A percentile compares a stretch with the other conserved stretches of the same genome.
These are phyloP conservation scores for Notodonta dromedarius DNA, from an alignment of 2,888 invertebrate species.

Conservation along the genomic window DNA sequence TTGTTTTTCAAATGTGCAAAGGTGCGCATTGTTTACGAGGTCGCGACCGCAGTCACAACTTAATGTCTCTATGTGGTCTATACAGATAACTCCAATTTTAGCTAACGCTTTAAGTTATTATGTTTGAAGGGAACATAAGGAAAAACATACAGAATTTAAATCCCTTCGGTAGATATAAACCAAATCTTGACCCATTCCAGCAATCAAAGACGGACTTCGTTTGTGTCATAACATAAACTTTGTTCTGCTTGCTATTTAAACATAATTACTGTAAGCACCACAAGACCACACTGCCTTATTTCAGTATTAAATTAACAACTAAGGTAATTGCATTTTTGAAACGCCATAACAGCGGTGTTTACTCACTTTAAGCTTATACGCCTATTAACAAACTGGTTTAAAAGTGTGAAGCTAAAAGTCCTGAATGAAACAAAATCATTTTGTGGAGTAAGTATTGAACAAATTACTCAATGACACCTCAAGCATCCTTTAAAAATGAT, in stretches of 20 bases:
- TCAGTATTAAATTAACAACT: slow-evolving; percentile 23
- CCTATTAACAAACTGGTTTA: slow-evolving; percentile 8
- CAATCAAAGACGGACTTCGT: neutral
- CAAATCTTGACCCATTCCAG: too few relatives aligned
- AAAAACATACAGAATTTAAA: too few relatives aligned
- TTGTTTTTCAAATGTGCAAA: slow-evolving; percentile 56
- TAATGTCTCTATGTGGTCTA: slow-evolving; percentile 60
- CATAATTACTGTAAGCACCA: slow-evolving; percentile 3
- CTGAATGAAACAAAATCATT: too few relatives aligned
- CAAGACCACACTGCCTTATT: slow-evolving; percentile 39
- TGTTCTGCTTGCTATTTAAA: too few relatives aligned
- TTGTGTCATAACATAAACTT: neutral
- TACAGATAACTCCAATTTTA: slow-evolving; percentile 45
- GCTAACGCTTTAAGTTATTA: slow-evolving; percentile 24
- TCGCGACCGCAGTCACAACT: slow-evolving; percentile 47
- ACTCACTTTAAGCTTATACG: slow-evolving; percentile 14
- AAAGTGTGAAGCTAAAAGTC: too few relatives aligned
- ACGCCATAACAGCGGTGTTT: slow-evolving; percentile 11
- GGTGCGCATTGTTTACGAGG: slow-evolving; percentile 60
- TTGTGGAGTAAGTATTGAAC: too few relatives aligned
- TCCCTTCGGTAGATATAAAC: too few relatives aligned
- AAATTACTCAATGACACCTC: too few relatives aligned
- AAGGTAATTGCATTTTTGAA: slow-evolving; percentile 25
- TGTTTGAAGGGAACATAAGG: neutral
- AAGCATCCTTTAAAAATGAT: too few relatives aligned